Conservation (phyloP, 2,888 invertebrate genomes). For the Acronicta aceris region DNA sequence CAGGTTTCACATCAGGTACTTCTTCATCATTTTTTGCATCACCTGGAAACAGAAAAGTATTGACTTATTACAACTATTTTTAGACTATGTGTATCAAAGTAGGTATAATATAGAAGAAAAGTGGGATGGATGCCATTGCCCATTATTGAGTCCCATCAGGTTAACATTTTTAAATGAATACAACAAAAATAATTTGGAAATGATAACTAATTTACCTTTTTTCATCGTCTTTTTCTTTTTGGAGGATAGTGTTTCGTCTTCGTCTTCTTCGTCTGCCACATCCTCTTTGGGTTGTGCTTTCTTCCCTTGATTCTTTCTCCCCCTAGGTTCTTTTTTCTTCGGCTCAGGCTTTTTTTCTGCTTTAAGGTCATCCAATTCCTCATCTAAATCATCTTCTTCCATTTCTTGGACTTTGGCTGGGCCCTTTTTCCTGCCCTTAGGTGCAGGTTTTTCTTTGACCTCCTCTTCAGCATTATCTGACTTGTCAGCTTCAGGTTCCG, state of each 20-base stretch:
- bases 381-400: slow-evolving; percentile 63
- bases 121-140: too few species aligned
- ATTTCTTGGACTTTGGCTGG: slow-evolving; percentile 65
- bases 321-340: slow-evolving; percentile 78
- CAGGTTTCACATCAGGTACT: slow-evolving; percentile 70
- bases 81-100: too few species aligned
- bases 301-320: slow-evolving; percentile 73
- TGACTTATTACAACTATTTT: too few species aligned
- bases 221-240: slow-evolving; percentile 75
- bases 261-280: slow-evolving; percentile 60
- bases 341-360: slow-evolving; percentile 69
- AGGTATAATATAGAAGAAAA: too few species aligned
- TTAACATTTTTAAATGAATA: too few species aligned
- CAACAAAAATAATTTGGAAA: too few species aligned
- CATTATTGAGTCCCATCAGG: too few species aligned
- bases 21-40: slow-evolving; percentile 72
- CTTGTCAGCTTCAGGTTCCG: slow-evolving; percentile 58
- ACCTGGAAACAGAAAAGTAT: slow-evolving; percentile 48
- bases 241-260: slow-evolving; percentile 64
- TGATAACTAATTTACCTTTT: slow-evolving; percentile 63
- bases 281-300: slow-evolving; percentile 76
- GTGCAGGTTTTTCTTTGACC: slow-evolving; percentile 66
- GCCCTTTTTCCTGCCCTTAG: slow-evolving; percentile 63
- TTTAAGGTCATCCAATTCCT: slow-evolving; percentile 59
- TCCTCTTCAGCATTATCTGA: slow-evolving; percentile 68